phyloP scores from a whole-genome alignment of 1,140 invertebrate species.

The Platorchestia sp. region DNA sequence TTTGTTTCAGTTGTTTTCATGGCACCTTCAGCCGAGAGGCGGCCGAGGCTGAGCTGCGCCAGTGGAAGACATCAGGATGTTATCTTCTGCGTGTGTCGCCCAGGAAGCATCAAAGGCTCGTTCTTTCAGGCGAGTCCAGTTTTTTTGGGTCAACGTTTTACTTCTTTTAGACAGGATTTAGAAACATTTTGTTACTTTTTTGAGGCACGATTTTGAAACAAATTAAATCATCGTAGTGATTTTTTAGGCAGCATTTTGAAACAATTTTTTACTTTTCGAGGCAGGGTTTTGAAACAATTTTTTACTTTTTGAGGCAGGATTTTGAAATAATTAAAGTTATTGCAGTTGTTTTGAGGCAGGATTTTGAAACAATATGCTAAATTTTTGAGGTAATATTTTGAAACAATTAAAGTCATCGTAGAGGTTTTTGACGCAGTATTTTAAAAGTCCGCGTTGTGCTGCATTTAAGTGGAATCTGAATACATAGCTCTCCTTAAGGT shows the following conservation, averaged over 20 bases:
- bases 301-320: not conserved
- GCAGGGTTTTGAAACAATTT: not conserved
- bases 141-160: not conserved
- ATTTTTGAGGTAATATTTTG: too few relatives aligned
- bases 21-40: not conserved
- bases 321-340: too few relatives aligned
- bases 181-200: not conserved
- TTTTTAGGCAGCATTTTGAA: not conserved
- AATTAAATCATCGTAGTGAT: not conserved
- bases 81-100: not conserved
- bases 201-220: not conserved
- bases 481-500: too few relatives aligned
- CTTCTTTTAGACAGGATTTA: not conserved
- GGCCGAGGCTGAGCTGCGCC: not conserved
- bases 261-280: not conserved
- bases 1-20: not conserved
- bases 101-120: not conserved
- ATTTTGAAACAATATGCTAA: too few relatives aligned
- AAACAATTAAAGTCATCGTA: too few relatives aligned
- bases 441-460: too few relatives aligned
- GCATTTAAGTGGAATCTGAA: too few relatives aligned
- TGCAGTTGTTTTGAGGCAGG: too few relatives aligned
- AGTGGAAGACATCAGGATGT: not conserved
- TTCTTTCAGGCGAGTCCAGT: not conserved
- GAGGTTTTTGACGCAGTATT: too few relatives aligned